phyloP scores from a whole-genome alignment of 2,797 vertebrate species.

The Sebastes iracundus region DNA sequence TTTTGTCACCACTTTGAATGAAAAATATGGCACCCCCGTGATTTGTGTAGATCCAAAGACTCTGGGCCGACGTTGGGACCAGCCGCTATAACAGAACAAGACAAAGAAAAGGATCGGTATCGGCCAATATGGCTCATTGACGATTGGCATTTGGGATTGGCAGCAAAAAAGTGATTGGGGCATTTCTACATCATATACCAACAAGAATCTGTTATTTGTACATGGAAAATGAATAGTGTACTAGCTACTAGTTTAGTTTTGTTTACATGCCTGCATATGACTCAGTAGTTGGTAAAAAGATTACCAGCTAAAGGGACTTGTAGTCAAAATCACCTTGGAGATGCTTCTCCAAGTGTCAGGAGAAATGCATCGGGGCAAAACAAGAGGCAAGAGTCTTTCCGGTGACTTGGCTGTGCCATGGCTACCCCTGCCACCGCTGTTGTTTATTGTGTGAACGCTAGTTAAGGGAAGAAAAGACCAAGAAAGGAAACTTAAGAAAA shows the following conservation, averaged over 20 bases:
- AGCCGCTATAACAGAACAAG: no score
- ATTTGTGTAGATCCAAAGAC: background rate
- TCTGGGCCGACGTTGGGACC: no score
- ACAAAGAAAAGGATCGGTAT: no score
- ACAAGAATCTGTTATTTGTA: background rate
- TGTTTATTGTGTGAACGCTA: conserved; percentile 33
- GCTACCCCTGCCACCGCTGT: conserved; percentile 8
- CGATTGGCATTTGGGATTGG: no score
- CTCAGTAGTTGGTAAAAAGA: background rate
- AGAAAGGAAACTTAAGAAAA: background rate
- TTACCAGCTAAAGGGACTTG: background rate
- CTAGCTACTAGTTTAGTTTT: background rate
- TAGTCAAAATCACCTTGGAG: background rate
- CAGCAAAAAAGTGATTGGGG: no score
- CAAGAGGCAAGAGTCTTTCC: conserved; percentile 3
- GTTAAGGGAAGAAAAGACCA: background rate
- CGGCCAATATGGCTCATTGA: no score
- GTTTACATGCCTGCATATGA: background rate
- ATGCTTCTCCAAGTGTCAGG: background rate
- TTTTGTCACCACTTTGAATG: background rate
- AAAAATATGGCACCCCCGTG: background rate
- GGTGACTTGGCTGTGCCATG: conserved; percentile 13
- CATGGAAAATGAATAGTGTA: background rate
- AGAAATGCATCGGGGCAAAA: background rate
- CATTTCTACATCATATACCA: no score